Percentiles rank a stretch among this genome's conserved stretches.
Conservation (phyloP, 2,113 vertebrate genomes). For the Serranochromis macrocephalus region DNA sequence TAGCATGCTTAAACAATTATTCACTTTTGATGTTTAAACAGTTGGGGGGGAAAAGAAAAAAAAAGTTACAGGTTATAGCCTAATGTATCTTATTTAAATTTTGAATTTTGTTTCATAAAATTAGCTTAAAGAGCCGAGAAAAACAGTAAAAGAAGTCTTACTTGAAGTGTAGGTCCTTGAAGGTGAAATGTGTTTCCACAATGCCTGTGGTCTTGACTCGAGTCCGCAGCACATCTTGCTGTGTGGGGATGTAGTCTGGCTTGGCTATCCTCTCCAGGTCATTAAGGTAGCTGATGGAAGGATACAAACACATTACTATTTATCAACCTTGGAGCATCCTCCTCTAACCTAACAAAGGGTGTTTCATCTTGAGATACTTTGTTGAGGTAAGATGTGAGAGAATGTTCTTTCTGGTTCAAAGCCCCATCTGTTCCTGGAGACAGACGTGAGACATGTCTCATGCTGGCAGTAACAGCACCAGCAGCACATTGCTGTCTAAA, state of each 20-base stretch:
- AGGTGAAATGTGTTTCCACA: slow-evolving; percentile 97
- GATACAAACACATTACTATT: neutral
- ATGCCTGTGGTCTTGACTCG: slow-evolving; percentile 98
- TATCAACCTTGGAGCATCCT: neutral
- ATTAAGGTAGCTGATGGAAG: slow-evolving; percentile 71
- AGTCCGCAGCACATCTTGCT: slow-evolving; percentile 94
- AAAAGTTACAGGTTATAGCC: neutral
- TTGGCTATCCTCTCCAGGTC: slow-evolving; percentile 88
- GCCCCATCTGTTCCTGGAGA: neutral
- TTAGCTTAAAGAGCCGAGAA: neutral
- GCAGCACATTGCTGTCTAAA: neutral
- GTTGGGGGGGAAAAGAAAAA: neutral
- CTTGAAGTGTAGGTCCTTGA: slow-evolving; percentile 99
- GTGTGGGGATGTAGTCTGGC: slow-evolving; percentile 91
- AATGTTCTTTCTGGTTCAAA: neutral
- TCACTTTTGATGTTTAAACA: neutral
- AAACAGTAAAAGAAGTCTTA: slow-evolving; percentile 47
- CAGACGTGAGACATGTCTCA: neutral
- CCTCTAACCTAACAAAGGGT: neutral
- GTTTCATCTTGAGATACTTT: neutral
- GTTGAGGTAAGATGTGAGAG: neutral
- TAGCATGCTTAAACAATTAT: neutral
- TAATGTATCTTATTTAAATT: neutral
- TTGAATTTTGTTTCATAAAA: neutral
- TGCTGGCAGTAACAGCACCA: neutral